Evolutionary conservation across 92 coral and sea anemone genomes (phyloP).

Genomic region (Porites cylindrica): DNA sequence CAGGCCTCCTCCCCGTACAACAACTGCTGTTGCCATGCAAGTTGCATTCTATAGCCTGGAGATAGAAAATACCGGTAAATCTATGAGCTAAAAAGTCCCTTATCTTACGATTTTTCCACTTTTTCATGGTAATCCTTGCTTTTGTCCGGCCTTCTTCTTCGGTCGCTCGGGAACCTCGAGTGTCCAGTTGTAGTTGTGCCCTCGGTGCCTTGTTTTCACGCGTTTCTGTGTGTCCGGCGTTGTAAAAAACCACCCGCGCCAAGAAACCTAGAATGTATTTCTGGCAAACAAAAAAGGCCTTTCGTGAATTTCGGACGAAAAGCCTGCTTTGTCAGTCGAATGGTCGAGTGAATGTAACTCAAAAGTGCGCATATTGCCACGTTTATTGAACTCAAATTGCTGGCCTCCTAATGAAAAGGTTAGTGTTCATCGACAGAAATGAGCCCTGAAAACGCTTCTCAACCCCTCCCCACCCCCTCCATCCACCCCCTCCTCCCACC

Average conservation of each 20-base stretch:
- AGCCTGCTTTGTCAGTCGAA: background rate
- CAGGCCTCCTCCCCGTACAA: background rate
- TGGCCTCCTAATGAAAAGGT: no score
- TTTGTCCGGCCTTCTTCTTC: background rate
- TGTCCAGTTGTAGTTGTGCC: background rate
- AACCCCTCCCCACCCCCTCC: no score
- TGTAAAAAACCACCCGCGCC: conserved; percentile 79
- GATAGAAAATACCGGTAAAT: background rate
- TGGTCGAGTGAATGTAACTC: background rate
- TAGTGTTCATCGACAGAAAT: no score
- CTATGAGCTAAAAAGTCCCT: background rate
- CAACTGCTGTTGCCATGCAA: background rate
- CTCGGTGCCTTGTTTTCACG: background rate
- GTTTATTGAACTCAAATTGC: no score
- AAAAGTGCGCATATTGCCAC: no score
- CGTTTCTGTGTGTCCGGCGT: conserved; percentile 44
- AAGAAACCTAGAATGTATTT: conserved; percentile 81
- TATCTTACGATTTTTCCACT: conserved; percentile 82
- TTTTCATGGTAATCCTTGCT: conserved; percentile 28
- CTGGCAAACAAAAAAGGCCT: conserved; percentile 44
- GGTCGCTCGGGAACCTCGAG: conserved; percentile 19
- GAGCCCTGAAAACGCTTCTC: no score
- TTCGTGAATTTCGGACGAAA: no score
- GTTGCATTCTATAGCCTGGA: background rate
- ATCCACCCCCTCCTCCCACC: no score